phyloP scores from a whole-genome alignment of 2,113 vertebrate species.

The Nansenia antarctica region DNA sequence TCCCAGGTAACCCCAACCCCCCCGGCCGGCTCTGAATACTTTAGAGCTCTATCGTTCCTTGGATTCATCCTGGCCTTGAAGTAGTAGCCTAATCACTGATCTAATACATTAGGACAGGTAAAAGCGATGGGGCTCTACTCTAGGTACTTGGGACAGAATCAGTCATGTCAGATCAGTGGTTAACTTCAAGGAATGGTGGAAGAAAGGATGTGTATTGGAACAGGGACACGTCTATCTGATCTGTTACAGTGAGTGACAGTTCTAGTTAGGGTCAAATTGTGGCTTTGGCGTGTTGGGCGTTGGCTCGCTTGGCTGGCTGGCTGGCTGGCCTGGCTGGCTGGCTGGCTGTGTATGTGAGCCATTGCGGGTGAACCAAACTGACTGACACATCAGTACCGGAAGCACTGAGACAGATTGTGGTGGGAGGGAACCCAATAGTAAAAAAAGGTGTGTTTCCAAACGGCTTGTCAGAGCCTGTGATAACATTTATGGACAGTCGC shows the following conservation, averaged over 20 bases:
- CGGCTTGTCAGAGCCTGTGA: conserved; percentile 67
- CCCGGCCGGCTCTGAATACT: not conserved
- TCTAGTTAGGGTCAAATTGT: conserved; percentile 41
- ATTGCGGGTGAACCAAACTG: conserved; percentile 41
- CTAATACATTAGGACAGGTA: not conserved
- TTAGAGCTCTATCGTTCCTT: not conserved
- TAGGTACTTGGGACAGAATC: not conserved
- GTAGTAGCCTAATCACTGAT: not conserved
- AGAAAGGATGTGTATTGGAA: not conserved
- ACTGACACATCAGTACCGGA: conserved; percentile 46
- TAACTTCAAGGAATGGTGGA: not conserved
- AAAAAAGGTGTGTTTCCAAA: conserved; percentile 51
- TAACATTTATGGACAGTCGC: conserved; percentile 63
- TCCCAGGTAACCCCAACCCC: not conserved
- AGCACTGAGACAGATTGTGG: conserved; percentile 26
- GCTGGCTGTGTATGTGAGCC: not conserved
- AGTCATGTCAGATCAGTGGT: not conserved
- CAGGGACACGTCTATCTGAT: conserved; percentile 16
- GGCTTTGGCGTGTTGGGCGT: conserved; percentile 13
- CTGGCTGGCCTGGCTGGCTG: too few relatives aligned
- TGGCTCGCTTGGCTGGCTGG: too few relatives aligned
- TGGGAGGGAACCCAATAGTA: conserved; percentile 26
- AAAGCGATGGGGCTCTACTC: not conserved
- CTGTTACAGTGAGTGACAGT: conserved; percentile 35
- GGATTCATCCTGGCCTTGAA: not conserved